Percentiles rank a stretch among this genome's conserved stretches.
phyloP scores from a whole-genome alignment of 2,888 invertebrate species.

The Andrena dorsata region DNA sequence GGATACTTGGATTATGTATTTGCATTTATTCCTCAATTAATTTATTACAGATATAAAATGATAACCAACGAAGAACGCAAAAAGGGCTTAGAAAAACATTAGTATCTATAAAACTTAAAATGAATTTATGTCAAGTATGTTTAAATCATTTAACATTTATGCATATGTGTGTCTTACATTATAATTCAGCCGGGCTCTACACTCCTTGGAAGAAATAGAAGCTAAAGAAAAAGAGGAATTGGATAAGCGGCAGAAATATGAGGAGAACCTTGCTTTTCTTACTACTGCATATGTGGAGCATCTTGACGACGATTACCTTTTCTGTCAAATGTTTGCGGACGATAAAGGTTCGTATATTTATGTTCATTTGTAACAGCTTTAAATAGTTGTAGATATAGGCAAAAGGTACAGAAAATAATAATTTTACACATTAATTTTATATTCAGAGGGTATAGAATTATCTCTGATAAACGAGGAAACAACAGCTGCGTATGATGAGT shows the following conservation, averaged over 20 bases:
- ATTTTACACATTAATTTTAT: constrained; percentile 6
- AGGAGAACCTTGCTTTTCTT: constrained; percentile 87
- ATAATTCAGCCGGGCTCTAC: constrained; percentile 77
- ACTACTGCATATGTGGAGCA: constrained; percentile 92
- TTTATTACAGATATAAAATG: constrained; percentile 91
- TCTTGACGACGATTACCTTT: constrained; percentile 89
- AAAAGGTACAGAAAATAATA: not conserved
- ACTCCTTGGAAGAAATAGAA: constrained; percentile 87
- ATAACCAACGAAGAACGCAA: constrained; percentile 88
- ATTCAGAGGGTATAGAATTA: constrained; percentile 87
- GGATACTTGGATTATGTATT: constrained; percentile 90
- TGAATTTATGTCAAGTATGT: not conserved
- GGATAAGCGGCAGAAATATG: constrained; percentile 83
- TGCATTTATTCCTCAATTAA: constrained; percentile 90
- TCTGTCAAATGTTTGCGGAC: constrained; percentile 89
- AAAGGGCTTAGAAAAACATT: constrained; percentile 86
- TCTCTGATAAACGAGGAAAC: constrained; percentile 88
- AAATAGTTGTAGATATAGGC: not conserved
- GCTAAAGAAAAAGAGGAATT: constrained; percentile 87
- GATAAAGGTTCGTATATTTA: constrained; percentile 84
- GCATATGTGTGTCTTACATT: constrained; percentile 4
- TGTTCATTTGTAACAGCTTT: not conserved
- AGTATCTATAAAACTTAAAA: constrained; percentile 84
- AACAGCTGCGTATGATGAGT: constrained; percentile 87
- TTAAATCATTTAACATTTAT: constrained; percentile 11